Conservation (phyloP, 2,888 invertebrate species). For the Amphipyra tragopoginis region DNA sequence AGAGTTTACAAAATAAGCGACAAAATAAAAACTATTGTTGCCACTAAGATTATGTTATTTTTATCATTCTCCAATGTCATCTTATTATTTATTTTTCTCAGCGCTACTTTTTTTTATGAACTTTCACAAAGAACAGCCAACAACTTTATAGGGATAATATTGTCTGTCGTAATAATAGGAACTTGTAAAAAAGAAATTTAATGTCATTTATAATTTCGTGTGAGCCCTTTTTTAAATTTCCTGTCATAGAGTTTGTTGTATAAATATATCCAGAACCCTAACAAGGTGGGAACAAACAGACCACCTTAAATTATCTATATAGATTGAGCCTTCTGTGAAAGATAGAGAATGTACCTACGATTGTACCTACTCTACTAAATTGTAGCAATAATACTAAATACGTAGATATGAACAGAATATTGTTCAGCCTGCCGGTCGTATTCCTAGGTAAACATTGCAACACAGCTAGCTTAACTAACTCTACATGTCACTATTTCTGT, state of each 20-base stretch:
- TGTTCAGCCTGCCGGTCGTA: too few relatives aligned
- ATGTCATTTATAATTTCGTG: conserved; percentile 1
- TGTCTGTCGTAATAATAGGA: background rate
- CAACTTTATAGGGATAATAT: too few relatives aligned
- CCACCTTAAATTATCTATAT: background rate
- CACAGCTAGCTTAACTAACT: too few relatives aligned
- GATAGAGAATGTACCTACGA: too few relatives aligned
- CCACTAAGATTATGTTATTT: conserved; percentile 33
- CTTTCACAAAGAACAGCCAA: too few relatives aligned
- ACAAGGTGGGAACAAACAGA: background rate
- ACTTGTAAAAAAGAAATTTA: background rate
- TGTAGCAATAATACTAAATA: too few relatives aligned
- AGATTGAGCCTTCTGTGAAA: background rate
- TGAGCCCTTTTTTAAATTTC: conserved; percentile 25
- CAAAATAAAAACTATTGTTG: conserved; percentile 65
- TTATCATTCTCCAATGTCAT: conserved; percentile 6
- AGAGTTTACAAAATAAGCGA: conserved; percentile 58
- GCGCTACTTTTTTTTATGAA: background rate
- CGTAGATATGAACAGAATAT: too few relatives aligned
- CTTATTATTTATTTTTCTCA: background rate
- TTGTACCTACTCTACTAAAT: too few relatives aligned
- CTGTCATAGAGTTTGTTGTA: conserved; percentile 11
- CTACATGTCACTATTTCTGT: too few relatives aligned
- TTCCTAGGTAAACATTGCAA: too few relatives aligned
- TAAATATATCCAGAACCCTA: background rate